Base-by-base conservation (phyloP, 2,888 invertebrate genomes). In the Sepioteuthis lessoniana region DNA sequence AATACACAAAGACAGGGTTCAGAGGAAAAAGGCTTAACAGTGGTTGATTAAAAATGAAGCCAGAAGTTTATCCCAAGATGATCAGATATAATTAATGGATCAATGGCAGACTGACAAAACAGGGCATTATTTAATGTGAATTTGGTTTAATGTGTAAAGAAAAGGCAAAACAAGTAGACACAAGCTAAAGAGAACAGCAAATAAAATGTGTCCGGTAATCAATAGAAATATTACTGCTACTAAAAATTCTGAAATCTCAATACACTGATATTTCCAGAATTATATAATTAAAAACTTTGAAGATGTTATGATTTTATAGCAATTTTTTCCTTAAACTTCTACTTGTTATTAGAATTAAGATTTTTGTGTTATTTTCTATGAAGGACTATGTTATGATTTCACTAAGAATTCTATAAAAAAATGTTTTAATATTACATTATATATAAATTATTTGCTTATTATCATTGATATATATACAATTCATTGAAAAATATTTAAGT, bases 71-170 rank as follows among this genome's bases (percentile, higher is more conserved):
- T 76, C n/a, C 19, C n/a, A n/a, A 35, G 76, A 76, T 76, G n/a
- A 76, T n/a, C 16, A n/a, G n/a, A 76, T 76, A 25, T n/a, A 76
- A 76, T 76, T 76, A 76, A 76, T n/a, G 76, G n/a, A 76, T 76
- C 76, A 76, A n/a, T 76, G 76, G n/a, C 76, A 76, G 76, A 76
- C 76, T 76, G n/a, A 76, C n/a, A 76, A 76, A n/a, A 19, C n/a
- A 35, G n/a, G n/a, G 7, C 3, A 42, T 42, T 19, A 35, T 35
- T 76, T 1, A 35, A n/a, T 76, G 76, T 60, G 60, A 25, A 60
- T 60, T 60, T 60, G 60, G 60, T 60, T 60, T 25, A 25, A 60
- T 60, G 60, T 31, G 60, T 31, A 31, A 76, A 76, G 4, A n/a
- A 35, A 76, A 25, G 76, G n/a, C 76, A 76, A 76, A n/a, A 16